Percentiles rank a stretch among this genome's conserved stretches.
Conservation (phyloP, 2,113 vertebrate genomes). For the Forbesichthys papilliferus region DNA sequence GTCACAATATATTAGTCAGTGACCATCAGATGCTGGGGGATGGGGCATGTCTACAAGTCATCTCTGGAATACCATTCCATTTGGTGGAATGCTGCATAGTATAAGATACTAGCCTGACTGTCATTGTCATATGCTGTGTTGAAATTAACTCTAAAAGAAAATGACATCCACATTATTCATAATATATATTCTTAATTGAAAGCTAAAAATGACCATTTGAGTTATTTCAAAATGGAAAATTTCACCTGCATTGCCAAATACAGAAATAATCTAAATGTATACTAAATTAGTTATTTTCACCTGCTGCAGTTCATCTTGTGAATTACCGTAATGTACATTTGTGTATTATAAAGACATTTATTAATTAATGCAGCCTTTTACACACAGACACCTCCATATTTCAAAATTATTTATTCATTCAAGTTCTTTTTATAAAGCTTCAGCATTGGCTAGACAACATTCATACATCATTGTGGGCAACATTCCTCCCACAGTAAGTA, state of each 20-base stretch:
- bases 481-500: neutral
- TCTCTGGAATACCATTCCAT: conserved; percentile 6
- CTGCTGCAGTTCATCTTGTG: neutral
- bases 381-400: too few relatives aligned
- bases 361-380: neutral
- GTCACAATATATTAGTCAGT: conserved; percentile 13
- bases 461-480: too few relatives aligned
- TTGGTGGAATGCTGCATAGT: neutral
- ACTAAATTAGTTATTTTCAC: neutral
- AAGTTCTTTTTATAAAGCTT: too few relatives aligned
- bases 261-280: neutral
- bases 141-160: neutral
- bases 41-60: too few relatives aligned
- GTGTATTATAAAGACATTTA: neutral
- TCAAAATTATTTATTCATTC: too few relatives aligned
- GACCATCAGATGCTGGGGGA: neutral
- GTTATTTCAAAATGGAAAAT: neutral
- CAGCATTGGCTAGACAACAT: too few relatives aligned
- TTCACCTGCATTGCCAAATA: neutral
- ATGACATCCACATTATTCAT: neutral
- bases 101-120: too few relatives aligned
- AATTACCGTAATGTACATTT: conserved; percentile 9
- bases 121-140: neutral
- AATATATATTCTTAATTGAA: neutral
- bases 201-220: neutral